A percentile compares a stretch with the other conserved stretches of the same genome.
These are phyloP conservation scores for Acrossocheilus fasciatus DNA, from an alignment of 2,797 vertebrate genomes.

Conservation along the genomic window DNA sequence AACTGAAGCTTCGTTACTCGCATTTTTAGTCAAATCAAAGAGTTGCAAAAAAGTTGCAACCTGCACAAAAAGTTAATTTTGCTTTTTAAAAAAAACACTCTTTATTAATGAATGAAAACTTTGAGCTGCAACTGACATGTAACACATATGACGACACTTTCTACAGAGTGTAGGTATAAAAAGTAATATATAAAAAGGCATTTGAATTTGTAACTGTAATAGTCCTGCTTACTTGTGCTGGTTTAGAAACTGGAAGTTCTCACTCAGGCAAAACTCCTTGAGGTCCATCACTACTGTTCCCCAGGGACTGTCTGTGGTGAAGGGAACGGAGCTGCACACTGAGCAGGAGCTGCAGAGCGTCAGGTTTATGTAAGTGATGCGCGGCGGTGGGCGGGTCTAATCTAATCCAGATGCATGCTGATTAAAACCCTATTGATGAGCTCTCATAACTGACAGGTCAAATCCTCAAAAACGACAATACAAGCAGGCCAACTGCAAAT, in stretches of 20 bases:
- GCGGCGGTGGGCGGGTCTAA: slow-evolving; percentile 58
- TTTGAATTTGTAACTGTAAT: neutral
- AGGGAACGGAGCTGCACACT: slow-evolving; percentile 42
- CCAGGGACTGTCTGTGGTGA: neutral
- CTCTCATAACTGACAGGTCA: slow-evolving; percentile 48
- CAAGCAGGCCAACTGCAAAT: neutral
- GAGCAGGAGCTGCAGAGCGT: slow-evolving; percentile 23
- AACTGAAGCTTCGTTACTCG: neutral
- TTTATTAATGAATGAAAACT: neutral
- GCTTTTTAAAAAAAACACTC: neutral
- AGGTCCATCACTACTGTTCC: slow-evolving; percentile 58
- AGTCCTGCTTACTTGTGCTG: slow-evolving; percentile 57
- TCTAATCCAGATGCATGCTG: slow-evolving; percentile 65
- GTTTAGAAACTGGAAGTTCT: slow-evolving; percentile 63
- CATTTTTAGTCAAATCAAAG: neutral
- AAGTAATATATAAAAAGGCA: neutral
- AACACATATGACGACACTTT: neutral
- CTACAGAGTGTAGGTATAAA: neutral
- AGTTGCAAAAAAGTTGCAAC: neutral
- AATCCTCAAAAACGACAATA: slow-evolving; percentile 32
- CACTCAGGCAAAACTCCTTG: slow-evolving; percentile 61
- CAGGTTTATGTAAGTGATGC: slow-evolving; percentile 70
- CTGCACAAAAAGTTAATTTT: neutral
- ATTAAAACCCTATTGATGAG: slow-evolving; percentile 50
- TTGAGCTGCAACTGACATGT: neutral